Conservation (phyloP, 2,797 vertebrate genomes). For the Sylvilagus floridanus region DNA sequence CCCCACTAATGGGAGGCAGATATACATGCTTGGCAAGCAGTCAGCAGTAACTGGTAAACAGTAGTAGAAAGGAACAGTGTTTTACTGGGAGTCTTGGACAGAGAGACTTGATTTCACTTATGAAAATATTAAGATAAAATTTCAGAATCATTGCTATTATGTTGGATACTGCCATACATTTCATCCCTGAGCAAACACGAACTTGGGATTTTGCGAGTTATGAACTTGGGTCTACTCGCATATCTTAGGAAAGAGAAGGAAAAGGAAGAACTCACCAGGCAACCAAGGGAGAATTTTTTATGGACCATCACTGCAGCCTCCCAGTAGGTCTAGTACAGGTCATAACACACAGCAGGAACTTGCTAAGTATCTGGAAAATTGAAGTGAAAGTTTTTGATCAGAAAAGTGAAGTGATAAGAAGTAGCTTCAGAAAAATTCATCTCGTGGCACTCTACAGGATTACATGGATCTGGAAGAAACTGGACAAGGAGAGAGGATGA, state of each 20-base stretch:
- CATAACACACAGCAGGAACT: not conserved
- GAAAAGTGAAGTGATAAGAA: slow-evolving; percentile 3
- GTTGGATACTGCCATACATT: not conserved
- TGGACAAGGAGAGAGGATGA: not conserved
- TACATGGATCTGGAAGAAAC: not conserved
- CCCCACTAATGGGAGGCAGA: not conserved
- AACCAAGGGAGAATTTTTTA: not conserved
- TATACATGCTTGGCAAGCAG: not conserved
- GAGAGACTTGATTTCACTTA: not conserved
- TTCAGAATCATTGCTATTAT: not conserved
- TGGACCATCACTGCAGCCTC: not conserved
- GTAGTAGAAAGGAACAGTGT: not conserved
- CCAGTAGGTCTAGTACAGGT: not conserved
- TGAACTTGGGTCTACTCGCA: not conserved
- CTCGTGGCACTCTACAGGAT: not conserved
- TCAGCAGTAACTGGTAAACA: not conserved
- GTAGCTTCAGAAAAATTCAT: not conserved
- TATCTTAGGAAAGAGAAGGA: not conserved
- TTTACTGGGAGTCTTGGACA: not conserved
- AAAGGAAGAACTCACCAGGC: not conserved
- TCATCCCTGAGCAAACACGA: slow-evolving; percentile 17
- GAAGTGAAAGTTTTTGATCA: not conserved
- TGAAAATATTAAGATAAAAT: not conserved
- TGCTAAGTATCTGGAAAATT: not conserved
- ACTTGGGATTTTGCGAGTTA: not conserved